Conservation (phyloP, 1,140 invertebrate genomes). For the Plutomurus gul region DNA sequence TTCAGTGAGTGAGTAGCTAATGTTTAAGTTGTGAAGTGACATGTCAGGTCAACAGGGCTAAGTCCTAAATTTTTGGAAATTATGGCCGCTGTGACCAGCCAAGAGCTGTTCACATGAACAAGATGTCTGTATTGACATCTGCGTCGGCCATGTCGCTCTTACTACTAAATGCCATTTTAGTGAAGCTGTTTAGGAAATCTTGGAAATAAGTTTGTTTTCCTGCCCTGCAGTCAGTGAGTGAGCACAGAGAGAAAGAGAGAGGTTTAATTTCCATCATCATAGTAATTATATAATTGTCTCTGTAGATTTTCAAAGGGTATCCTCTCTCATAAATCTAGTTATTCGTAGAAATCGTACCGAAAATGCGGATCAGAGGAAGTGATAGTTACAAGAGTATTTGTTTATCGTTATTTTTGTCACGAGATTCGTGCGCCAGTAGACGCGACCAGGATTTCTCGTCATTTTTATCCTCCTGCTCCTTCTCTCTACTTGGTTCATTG, state of each 20-base stretch:
- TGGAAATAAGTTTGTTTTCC: not conserved
- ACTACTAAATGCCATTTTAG: not conserved
- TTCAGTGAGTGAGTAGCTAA: not conserved
- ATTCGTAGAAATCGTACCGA: not conserved
- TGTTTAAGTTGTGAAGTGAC: not conserved
- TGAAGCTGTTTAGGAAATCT: not conserved
- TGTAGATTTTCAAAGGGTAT: not conserved
- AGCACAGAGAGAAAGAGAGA: too few species aligned
- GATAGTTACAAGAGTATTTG: not conserved
- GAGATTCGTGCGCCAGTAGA: not conserved
- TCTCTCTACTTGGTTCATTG: not conserved
- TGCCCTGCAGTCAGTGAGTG: not conserved
- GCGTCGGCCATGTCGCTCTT: constrained; percentile 2
- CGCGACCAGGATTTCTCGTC: not conserved
- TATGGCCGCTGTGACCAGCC: not conserved
- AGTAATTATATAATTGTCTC: not conserved
- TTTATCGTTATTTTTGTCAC: constrained; percentile 9
- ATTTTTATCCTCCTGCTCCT: too few species aligned
- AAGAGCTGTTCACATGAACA: not conserved
- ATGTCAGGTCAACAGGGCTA: not conserved
- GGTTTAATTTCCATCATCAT: not conserved
- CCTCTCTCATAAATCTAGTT: too few species aligned
- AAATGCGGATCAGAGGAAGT: constrained; percentile 9
- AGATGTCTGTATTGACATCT: constrained; percentile 23
- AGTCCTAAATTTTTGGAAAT: not conserved